Percentiles rank a stretch among this genome's conserved stretches.
Evolutionary conservation across 2,113 vertebrate genomes (phyloP).

Genomic region (Stercorarius parasiticus): DNA sequence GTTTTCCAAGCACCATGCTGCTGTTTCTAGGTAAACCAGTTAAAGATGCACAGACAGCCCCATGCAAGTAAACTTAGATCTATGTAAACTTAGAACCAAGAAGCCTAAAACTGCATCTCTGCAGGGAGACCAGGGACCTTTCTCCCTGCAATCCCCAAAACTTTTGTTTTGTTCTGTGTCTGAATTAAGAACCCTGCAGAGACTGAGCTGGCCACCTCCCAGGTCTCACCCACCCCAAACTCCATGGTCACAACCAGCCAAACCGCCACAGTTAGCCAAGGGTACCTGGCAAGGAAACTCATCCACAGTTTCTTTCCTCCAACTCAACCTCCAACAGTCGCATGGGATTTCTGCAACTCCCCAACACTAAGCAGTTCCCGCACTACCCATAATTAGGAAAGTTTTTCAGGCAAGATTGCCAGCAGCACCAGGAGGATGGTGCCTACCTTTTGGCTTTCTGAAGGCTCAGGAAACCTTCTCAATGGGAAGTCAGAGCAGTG

Average conservation of each 20-base stretch:
- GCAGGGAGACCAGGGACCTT: neutral
- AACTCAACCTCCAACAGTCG: neutral
- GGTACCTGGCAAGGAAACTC: neutral
- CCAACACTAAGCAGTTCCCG: rapidly evolving
- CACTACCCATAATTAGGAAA: no score
- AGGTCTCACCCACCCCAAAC: neutral
- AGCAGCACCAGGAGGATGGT: neutral
- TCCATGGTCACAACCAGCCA: neutral
- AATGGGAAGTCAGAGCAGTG: neutral
- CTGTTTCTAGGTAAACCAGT: neutral
- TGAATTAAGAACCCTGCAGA: neutral
- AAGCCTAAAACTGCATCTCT: neutral
- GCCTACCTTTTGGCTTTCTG: neutral
- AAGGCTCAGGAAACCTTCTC: neutral
- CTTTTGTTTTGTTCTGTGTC: neutral
- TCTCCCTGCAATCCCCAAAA: neutral
- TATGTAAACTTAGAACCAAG: no score
- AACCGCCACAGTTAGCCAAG: neutral
- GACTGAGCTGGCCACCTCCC: neutral
- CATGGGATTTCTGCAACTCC: neutral
- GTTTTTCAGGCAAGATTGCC: neutral
- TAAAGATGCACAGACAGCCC: neutral
- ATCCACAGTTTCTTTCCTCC: rapidly evolving
- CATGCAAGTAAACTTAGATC: neutral
- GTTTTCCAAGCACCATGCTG: neutral